These are phyloP conservation scores for Hydrophis major DNA, from an alignment of 2,797 vertebrate genomes.

Conservation along the genomic window DNA sequence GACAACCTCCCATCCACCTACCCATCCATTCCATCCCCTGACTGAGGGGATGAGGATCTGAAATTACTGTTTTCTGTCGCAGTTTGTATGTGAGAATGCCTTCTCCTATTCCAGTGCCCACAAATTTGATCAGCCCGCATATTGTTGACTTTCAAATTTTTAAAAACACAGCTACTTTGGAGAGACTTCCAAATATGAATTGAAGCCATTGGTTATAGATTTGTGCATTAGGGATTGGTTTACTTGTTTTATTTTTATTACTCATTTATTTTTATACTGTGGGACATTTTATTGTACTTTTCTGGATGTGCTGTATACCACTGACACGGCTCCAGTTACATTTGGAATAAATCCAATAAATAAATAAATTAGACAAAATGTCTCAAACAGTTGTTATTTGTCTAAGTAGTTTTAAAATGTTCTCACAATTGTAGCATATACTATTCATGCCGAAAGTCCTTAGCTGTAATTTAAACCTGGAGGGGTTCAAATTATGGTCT, in stretches of 20 bases:
- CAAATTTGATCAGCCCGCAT: neutral
- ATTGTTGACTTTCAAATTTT: neutral
- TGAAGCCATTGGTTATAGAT: neutral
- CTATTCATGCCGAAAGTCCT: neutral
- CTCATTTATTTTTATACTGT: neutral
- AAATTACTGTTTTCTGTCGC: neutral
- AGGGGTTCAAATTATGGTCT: neutral
- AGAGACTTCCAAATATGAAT: neutral
- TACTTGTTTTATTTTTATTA: neutral
- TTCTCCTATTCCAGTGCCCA: neutral
- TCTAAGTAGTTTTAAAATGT: neutral
- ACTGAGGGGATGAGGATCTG: neutral
- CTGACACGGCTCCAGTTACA: neutral
- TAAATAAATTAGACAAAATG: neutral
- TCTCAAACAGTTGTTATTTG: neutral
- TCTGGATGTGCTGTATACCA: neutral
- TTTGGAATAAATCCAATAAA: neutral
- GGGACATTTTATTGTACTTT: neutral
- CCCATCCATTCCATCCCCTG: too few relatives aligned
- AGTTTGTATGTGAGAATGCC: neutral
- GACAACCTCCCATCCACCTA: neutral
- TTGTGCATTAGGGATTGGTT: neutral
- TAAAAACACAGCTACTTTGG: neutral
- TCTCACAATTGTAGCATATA: accelerated
- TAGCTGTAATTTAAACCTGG: neutral